Conservation (phyloP, 2,888 invertebrate species). For the Watsonalla cultraria region DNA sequence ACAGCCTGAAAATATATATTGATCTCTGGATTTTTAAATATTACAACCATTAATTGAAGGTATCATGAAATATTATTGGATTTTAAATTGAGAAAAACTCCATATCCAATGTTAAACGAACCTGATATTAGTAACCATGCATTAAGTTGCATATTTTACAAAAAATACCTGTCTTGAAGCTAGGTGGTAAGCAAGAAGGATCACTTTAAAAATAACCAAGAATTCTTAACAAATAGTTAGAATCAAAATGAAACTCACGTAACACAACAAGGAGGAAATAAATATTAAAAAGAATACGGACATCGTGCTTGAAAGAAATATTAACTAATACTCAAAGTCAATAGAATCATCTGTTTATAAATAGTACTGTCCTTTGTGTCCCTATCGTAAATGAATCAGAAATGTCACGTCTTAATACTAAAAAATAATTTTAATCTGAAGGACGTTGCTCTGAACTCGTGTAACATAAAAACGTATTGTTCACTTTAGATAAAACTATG, state of each 20-base stretch:
- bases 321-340: constrained; percentile 4
- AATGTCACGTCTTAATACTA: constrained; percentile 42
- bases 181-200: neutral
- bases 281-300: constrained; percentile 27
- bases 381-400: constrained; percentile 20
- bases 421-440: constrained; percentile 31
- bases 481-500: neutral
- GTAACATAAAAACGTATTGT: neutral
- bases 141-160: neutral
- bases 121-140: neutral
- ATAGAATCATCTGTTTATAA: neutral
- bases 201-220: neutral
- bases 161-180: neutral
- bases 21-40: too few species aligned
- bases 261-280: constrained; percentile 25
- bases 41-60: too few species aligned
- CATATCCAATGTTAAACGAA: neutral
- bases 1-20: too few species aligned
- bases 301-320: constrained; percentile 21
- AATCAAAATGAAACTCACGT: constrained; percentile 34
- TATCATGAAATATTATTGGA: too few species aligned
- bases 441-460: constrained; percentile 15
- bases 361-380: constrained; percentile 3
- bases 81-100: too few species aligned
- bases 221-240: constrained; percentile 2